Percentiles rank a stretch among this genome's conserved stretches.
Conservation (phyloP, 2,113 vertebrate genomes). For the Crotalus tigris region DNA sequence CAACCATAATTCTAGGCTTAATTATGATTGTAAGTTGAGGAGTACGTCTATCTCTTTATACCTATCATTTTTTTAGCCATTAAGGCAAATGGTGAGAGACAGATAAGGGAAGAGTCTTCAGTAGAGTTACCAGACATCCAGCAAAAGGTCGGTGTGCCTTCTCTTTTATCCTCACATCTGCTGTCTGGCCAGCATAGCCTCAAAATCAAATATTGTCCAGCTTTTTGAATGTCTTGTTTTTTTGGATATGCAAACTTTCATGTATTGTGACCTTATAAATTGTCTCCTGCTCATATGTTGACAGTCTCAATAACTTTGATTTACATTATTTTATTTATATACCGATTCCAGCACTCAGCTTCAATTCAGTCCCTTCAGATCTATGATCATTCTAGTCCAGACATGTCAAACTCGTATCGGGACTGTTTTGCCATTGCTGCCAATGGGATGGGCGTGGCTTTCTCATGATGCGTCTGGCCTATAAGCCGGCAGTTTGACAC, state of each 20-base stretch:
- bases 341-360: too few species aligned
- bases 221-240: background rate
- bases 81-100: background rate
- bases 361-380: too few species aligned
- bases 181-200: background rate
- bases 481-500: too few species aligned
- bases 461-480: too few species aligned
- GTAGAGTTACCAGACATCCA: background rate
- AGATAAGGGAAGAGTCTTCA: background rate
- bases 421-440: too few species aligned
- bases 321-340: too few species aligned
- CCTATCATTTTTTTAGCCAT: background rate
- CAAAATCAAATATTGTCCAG: background rate
- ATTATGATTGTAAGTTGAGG: background rate
- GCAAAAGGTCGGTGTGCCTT: background rate
- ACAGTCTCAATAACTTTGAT: too few species aligned
- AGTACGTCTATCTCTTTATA: background rate
- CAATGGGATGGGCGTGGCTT: too few species aligned
- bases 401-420: too few species aligned
- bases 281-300: background rate
- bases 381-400: too few species aligned
- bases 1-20: background rate
- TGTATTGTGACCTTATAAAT: background rate
- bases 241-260: background rate
- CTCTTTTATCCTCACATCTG: background rate